Percentiles rank a stretch among this genome's conserved stretches.
Evolutionary conservation across 2,888 invertebrate species (phyloP).

Genomic region (Lochmaea capreae): DNA sequence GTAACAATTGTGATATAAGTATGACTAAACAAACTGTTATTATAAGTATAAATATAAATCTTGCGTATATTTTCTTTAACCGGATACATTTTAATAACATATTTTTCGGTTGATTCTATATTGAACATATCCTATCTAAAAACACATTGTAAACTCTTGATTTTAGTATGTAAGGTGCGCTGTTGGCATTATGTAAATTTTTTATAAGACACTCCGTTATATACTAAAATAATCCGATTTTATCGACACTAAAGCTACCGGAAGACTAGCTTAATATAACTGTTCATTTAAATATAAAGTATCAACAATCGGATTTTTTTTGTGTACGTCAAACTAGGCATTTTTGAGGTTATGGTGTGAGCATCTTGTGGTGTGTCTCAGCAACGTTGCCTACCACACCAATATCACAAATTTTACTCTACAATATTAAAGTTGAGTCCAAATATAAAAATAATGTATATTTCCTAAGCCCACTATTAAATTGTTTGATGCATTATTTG

Average conservation of each 20-base stretch:
- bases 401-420: no score
- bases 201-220: conserved; percentile 19
- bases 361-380: background rate
- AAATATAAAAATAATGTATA: no score
- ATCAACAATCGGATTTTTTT: conserved; percentile 16
- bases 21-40: conserved; percentile 29
- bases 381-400: background rate
- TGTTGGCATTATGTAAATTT: conserved; percentile 37
- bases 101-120: conserved; percentile 23
- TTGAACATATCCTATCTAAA: conserved; percentile 13
- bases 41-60: conserved; percentile 43
- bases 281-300: conserved; percentile 20
- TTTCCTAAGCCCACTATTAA: no score
- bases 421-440: background rate
- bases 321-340: conserved; percentile 24
- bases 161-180: conserved; percentile 15
- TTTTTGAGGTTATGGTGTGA: conserved; percentile 18
- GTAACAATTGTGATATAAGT: conserved; percentile 34
- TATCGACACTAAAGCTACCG: conserved; percentile 15
- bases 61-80: conserved; percentile 52
- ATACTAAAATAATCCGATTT: conserved; percentile 9
- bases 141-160: background rate
- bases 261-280: conserved; percentile 26
- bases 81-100: conserved; percentile 56
- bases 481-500: no score